Evolutionary conservation across 2,888 invertebrate genomes (phyloP), one percentile per base, ranked within the genome.

Genomic region (Ypsolopha scabrella): DNA sequence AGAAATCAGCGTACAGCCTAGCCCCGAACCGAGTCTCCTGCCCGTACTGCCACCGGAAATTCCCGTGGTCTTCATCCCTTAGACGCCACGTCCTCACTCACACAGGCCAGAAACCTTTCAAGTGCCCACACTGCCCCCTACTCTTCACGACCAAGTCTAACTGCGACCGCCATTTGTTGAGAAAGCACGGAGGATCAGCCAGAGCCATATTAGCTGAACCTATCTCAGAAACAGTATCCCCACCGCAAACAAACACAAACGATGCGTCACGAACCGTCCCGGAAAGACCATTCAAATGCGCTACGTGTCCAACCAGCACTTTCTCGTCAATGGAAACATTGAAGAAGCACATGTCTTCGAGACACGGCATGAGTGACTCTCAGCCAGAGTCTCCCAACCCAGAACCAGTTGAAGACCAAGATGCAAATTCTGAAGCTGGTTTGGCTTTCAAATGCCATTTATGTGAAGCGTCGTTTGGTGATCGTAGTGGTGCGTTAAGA

Each of bases 91-190:
- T 98, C 39, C 82, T 96, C 6, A 98, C 98, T 0, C 98, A 98
- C 73, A 98, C 98, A 0, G 97, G 94, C 1, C 97, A 98, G 70
- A 98, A 98, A 69, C 98, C 98, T 0, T 98, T 94, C 86, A 96
- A 97, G 69, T 98, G 98, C 75, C 93, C 94, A 0, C 93, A 95
- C 66, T 98, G 98, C 70, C 94, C 95, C 0, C 88, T 98, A 7
- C 90, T 96, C 1, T 98, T 98, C 75, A 98, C 98, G 38, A 98
- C 98, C 0, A 98, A 98, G 73, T 97, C 97, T 7, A 98, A 98
- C 79, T 96, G 98, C 73, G 98, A 98, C 69, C 93, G 98, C 9
- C 98, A 98, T 73, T 81, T 98, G 54, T 80, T 96, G 51, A 88
- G 97, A 39, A 97, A 97, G 67, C 97, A 97, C 68, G 86, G 87